Base-by-base conservation (phyloP, 2,888 invertebrate genomes). In the Perdita meconis region DNA sequence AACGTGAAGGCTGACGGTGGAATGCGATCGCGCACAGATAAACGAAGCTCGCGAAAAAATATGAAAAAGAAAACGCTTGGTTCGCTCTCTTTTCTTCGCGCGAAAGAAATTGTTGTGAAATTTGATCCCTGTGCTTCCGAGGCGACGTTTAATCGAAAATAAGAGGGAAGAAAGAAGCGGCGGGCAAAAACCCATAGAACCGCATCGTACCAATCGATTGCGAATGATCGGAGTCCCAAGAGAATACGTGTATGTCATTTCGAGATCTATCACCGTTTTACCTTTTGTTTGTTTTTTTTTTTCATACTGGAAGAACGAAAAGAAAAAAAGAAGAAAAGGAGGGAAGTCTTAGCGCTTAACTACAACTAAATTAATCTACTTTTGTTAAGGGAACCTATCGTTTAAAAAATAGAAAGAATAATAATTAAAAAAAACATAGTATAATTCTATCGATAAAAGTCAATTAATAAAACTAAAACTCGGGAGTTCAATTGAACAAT, bases 321-420 rank as follows among this genome's bases (percentile, higher is more conserved):
- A 22, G n/a, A 10, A 38, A 26, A 67, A 70, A 38, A 12, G 19
- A n/a, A 44, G 19, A 71, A 24, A 51, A 22, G 64, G 53, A 38
- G 63, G 64, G 22, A 59, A 64, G 30, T 59, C 64, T 59, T 71
- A 57, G 16, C 22, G 5, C 30, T 19, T 36, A 57, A 22, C 19
- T 72, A 59, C 0, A 2, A 40, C 42, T 70, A 74, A 70, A 57
- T 73, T 50, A 70, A 34, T 74, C 51, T 73, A 69, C 24, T 8
- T 86, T 72, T 88, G 78, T 74, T 30, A 40, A 50, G 10, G 56
- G 34, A 50, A 68, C 42, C 51, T 51, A 38, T 1, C 65, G 61
- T 80, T 53, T 19, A 47, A 69, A 80, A 81, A 63, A 40, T 67
- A 70, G 78, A 55, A 70, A 64, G 19, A 66, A 57, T 70, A 16